Percentiles rank a stretch among this genome's conserved stretches.
Evolutionary conservation across 2,113 vertebrate species (phyloP).

Genomic region (Manacus vitellinus): DNA sequence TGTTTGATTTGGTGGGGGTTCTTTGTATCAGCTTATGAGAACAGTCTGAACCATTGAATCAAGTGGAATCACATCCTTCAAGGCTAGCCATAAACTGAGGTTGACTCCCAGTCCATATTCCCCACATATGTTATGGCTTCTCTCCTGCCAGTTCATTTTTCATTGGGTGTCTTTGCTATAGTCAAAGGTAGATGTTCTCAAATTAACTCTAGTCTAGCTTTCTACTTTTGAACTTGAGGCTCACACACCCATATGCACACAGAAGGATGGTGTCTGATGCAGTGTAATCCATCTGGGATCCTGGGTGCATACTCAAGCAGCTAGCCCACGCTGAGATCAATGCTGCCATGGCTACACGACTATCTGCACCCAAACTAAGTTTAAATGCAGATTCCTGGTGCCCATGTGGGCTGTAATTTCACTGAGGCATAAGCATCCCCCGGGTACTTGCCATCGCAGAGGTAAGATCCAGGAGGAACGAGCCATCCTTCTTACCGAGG

Average conservation of each 20-base stretch:
- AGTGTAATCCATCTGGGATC: constrained; percentile 5
- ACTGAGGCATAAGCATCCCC: background rate
- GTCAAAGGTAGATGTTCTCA: background rate
- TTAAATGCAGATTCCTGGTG: background rate
- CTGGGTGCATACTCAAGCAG: background rate
- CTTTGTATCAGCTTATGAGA: background rate
- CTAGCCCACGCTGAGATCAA: background rate
- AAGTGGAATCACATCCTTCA: background rate
- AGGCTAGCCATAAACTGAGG: background rate
- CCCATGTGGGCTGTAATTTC: background rate
- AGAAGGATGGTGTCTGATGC: background rate
- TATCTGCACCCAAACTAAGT: background rate
- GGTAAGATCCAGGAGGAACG: background rate
- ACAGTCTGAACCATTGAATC: background rate
- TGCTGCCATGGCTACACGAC: background rate
- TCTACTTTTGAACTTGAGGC: background rate
- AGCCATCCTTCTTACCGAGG: background rate
- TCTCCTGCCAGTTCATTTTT: background rate
- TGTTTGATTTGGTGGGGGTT: background rate
- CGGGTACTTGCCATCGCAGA: background rate
- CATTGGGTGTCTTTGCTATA: background rate
- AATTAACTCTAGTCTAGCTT: background rate
- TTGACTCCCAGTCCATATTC: background rate
- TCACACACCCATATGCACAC: background rate
- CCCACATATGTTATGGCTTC: rapidly evolving